A percentile compares a stretch with the other conserved stretches of the same genome.
phyloP scores from a whole-genome alignment of 2,113 vertebrate genomes.

The Calidris pugnax region DNA sequence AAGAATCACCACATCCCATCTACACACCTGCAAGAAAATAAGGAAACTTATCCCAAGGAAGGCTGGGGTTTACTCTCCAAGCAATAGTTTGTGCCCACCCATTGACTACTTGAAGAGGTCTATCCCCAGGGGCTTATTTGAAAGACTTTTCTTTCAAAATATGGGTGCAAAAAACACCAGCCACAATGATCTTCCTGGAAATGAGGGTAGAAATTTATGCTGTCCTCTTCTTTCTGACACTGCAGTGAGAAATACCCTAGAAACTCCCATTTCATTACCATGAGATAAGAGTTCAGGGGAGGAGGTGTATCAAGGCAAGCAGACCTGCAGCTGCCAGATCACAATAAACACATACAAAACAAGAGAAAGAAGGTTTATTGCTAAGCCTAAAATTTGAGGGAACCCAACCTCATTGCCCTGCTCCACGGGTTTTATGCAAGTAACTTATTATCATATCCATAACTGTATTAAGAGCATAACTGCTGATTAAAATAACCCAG shows the following conservation, averaged over 20 bases:
- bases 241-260: not conserved
- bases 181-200: not conserved
- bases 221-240: not conserved
- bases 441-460: too few species aligned
- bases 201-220: fast-evolving
- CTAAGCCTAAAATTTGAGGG: not conserved
- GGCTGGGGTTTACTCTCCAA: not conserved
- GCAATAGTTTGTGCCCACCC: not conserved
- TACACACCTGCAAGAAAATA: not conserved
- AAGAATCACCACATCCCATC: not conserved
- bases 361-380: not conserved
- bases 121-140: not conserved
- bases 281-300: not conserved
- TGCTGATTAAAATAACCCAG: not conserved
- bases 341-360: not conserved
- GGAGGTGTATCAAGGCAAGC: not conserved
- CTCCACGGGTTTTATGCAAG: not conserved
- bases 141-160: not conserved
- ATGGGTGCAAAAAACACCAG: not conserved
- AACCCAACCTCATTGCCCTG: not conserved
- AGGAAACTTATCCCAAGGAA: not conserved
- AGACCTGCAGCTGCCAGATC: not conserved
- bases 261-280: not conserved
- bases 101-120: not conserved
- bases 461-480: not conserved